Evolutionary conservation across 2,888 invertebrate species (phyloP), one percentile per base, ranked within the genome.

Genomic region (Heliconius sara): DNA sequence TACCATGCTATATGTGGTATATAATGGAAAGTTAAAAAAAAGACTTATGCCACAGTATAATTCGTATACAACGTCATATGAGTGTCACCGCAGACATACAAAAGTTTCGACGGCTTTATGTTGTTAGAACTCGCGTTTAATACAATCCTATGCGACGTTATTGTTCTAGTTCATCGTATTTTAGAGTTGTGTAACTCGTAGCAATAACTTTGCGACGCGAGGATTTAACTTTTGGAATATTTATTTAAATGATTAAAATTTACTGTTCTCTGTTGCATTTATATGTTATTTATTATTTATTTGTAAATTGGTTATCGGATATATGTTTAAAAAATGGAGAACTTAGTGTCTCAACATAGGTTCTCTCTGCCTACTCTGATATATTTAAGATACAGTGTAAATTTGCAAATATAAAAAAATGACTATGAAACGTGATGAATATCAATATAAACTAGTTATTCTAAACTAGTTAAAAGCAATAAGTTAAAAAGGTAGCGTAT

Each of bases 1-100:
- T 47, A 47, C 16, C 47, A 19, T 52, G 5, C 47, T 6, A 19
- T 52, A 52, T 52, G 47, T 52, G 19, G 6, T 0, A 1, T 52
- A 52, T 6, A 16, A 19, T 47, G 16, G 16, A 47, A 52, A 16
- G 13, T 52, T 52, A 16, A 47, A 47, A 47, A 16, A 6, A 52
- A 16, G 5, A 19, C 52, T 52, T 52, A 19, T 52, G 5, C 2
- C 19, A 52, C 52, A 52, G 19, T 52, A 16, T 16, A 16, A 30
- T 16, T 16, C 47, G 22, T n/a, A 22, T 27, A 39, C 70, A 25
- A 19, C 25, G 5, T 2, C 39, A 70, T 75, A 75, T 22, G 63
- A 72, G 66, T 71, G 57, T 39, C 30, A 43, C 75, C 43, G 67
- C 66, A 78, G 74, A 75, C 74, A 30, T 57, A 52, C 74, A 30